These are phyloP conservation scores for Eupristina koningsbergeri DNA, from an alignment of 1,140 invertebrate genomes.

Conservation along the genomic window DNA sequence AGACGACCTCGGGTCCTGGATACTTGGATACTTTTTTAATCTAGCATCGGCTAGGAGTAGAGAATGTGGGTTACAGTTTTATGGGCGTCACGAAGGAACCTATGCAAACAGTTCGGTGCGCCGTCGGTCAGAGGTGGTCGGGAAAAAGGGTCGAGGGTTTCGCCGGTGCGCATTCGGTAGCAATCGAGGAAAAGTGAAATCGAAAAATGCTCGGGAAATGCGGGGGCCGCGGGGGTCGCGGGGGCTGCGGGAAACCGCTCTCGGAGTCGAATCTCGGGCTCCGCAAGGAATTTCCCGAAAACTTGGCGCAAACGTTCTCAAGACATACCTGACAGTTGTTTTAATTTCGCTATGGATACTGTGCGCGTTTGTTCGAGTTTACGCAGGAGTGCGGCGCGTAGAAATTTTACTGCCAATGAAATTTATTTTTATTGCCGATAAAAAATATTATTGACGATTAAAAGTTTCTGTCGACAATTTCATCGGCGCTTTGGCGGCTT, in stretches of 20 bases:
- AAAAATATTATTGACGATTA: conserved; percentile 52
- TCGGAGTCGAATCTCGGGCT: too few species aligned
- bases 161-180: neutral
- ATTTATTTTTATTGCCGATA: conserved; percentile 52
- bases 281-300: neutral
- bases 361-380: conserved; percentile 36
- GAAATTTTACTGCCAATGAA: conserved; percentile 49
- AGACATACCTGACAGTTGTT: conserved; percentile 12
- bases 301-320: neutral
- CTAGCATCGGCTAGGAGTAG: neutral
- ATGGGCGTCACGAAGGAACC: neutral
- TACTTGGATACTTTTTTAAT: neutral
- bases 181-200: conserved; percentile 62
- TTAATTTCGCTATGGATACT: conserved; percentile 41
- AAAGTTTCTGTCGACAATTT: conserved; percentile 51
- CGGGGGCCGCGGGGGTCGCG: neutral
- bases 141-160: conserved; percentile 15
- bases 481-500: conserved; percentile 34
- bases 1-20: too few species aligned
- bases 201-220: neutral
- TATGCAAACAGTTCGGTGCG: conserved; percentile 41
- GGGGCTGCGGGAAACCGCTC: neutral
- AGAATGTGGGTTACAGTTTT: conserved; percentile 60
- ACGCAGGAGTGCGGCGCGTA: conserved; percentile 40
- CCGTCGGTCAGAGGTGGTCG: neutral